Percentiles rank a stretch among this genome's conserved stretches.
These are phyloP conservation scores for Vultur gryphus DNA, from an alignment of 2,797 vertebrate genomes.

Conservation along the genomic window DNA sequence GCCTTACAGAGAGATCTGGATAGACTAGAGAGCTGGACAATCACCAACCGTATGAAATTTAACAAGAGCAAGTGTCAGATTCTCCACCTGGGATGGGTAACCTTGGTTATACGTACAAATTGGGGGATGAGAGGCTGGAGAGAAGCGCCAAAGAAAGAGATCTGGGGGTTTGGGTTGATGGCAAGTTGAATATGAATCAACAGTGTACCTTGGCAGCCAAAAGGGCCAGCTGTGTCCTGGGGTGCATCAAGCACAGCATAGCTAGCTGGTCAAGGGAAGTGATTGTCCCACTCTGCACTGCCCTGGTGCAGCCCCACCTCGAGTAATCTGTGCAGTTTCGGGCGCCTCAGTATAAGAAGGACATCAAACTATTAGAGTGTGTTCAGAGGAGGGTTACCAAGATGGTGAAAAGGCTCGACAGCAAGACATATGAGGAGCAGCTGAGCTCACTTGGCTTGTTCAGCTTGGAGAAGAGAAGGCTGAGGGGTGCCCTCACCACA, in stretches of 20 bases:
- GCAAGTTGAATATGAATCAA: background rate
- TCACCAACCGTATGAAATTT: background rate
- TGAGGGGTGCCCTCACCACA: fast-evolving
- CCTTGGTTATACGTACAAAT: background rate
- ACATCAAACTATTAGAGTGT: background rate
- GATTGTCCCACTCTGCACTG: background rate
- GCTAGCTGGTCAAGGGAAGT: fast-evolving
- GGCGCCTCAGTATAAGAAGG: background rate
- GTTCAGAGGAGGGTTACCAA: background rate
- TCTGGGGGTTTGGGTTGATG: background rate
- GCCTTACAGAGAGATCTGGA: background rate
- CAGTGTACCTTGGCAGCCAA: background rate
- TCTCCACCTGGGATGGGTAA: background rate
- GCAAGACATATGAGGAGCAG: fast-evolving
- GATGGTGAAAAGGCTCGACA: background rate
- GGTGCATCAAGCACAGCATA: background rate
- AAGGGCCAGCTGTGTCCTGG: background rate
- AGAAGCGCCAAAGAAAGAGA: background rate
- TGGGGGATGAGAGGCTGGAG: background rate
- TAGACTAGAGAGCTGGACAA: background rate
- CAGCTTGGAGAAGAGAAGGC: background rate
- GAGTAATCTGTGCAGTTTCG: background rate
- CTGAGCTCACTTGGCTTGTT: background rate
- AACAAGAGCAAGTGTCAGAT: background rate
- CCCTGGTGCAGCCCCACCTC: background rate